Percentiles rank a stretch among this genome's conserved stretches.
Conservation (phyloP, 1,140 invertebrate species). For the Halyomorpha halys region DNA sequence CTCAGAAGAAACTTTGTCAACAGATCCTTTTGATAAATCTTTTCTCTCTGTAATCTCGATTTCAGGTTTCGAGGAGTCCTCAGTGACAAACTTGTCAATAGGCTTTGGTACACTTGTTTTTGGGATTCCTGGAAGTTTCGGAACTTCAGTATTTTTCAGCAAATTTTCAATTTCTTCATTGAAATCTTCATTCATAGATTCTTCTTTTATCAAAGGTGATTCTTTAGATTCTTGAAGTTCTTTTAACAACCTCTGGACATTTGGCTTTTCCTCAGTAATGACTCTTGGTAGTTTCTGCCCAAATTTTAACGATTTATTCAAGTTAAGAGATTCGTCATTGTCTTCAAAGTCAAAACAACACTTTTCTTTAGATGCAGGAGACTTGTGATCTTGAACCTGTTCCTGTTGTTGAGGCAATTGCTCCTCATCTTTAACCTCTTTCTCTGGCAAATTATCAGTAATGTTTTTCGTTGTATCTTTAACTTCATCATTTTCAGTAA, state of each 20-base stretch:
- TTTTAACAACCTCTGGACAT: background rate
- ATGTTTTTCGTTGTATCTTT: background rate
- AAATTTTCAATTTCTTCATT: constrained; percentile 43
- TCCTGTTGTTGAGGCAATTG: too few species aligned
- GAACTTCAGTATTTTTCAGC: constrained; percentile 44
- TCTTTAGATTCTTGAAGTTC: constrained; percentile 29
- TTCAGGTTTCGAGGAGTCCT: too few species aligned
- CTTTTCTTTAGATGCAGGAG: constrained; percentile 10
- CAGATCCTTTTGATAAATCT: too few species aligned
- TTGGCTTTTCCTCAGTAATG: constrained; percentile 21
- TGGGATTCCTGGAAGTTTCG: constrained; percentile 37
- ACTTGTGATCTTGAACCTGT: too few species aligned
- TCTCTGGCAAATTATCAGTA: background rate
- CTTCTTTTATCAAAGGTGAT: constrained; percentile 31
- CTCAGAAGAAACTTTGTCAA: too few species aligned
- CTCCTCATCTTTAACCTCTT: background rate
- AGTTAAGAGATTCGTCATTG: constrained; percentile 38
- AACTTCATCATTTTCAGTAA: constrained; percentile 30
- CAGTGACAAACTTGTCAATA: too few species aligned
- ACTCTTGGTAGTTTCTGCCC: constrained; percentile 43
- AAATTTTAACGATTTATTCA: constrained; percentile 33
- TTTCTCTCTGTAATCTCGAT: too few species aligned
- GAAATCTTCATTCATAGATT: constrained; percentile 35
- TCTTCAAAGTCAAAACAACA: constrained; percentile 45
- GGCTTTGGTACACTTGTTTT: background rate